A percentile compares a stretch with the other conserved stretches of the same genome.
Evolutionary conservation across 1,140 invertebrate species (phyloP).

Genomic region (Diachasmimorpha longicaudata): DNA sequence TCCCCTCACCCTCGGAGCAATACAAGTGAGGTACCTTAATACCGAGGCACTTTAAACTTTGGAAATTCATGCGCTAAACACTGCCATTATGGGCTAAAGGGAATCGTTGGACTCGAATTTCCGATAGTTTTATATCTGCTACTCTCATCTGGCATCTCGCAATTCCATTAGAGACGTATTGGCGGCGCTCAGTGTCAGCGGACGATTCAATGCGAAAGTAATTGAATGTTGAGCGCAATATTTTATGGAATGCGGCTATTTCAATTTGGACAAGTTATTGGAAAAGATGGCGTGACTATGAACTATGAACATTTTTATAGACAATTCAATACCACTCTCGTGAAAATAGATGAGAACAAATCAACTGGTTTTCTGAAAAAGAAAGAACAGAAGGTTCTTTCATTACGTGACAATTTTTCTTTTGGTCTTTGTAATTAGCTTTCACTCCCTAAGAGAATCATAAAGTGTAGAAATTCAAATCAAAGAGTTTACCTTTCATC

Average conservation of each 20-base stretch:
- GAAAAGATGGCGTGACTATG: neutral
- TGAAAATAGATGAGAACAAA: too few relatives aligned
- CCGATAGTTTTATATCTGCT: slow-evolving; percentile 8
- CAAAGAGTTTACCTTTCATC: too few relatives aligned
- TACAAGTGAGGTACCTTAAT: neutral
- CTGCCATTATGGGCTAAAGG: neutral
- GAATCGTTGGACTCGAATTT: slow-evolving; percentile 16
- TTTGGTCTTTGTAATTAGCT: too few relatives aligned
- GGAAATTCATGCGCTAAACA: slow-evolving; percentile 24
- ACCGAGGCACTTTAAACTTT: slow-evolving; percentile 17
- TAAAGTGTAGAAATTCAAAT: too few relatives aligned
- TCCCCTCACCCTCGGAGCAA: too few relatives aligned
- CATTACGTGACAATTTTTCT: too few relatives aligned
- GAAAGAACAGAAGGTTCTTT: too few relatives aligned
- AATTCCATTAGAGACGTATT: neutral
- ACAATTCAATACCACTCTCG: too few relatives aligned
- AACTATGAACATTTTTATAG: too few relatives aligned
- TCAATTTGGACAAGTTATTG: neutral
- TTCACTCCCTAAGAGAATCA: too few relatives aligned
- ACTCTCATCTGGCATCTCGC: neutral
- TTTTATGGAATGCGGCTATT: neutral
- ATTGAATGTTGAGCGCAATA: slow-evolving; percentile 28
- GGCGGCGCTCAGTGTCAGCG: neutral
- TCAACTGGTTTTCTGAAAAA: too few relatives aligned
- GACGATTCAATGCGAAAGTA: slow-evolving; percentile 20